Percentiles rank a stretch among this genome's conserved stretches.
Evolutionary conservation across 2,888 invertebrate species (phyloP).

Genomic region (Synergus japonicus): DNA sequence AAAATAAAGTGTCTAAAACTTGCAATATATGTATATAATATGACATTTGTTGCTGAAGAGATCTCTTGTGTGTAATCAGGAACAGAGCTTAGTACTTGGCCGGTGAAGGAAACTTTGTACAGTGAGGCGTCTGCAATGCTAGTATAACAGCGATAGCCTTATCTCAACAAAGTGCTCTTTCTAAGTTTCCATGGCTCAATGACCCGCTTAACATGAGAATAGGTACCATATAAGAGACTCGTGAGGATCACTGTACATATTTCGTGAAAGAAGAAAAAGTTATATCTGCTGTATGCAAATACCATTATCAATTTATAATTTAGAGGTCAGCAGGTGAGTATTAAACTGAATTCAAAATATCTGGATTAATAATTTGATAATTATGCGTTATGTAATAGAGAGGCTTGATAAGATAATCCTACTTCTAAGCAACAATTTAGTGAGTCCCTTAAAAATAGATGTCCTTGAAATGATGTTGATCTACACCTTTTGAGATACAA

Average conservation of each 20-base stretch:
- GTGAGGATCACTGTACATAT: constrained; percentile 15
- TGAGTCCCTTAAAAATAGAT: no score
- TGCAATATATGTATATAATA: background rate
- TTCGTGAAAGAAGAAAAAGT: background rate
- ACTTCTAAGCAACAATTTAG: no score
- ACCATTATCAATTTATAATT: background rate
- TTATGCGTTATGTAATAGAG: no score
- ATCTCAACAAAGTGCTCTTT: constrained; percentile 25
- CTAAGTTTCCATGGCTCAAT: constrained; percentile 18
- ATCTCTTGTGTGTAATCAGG: background rate
- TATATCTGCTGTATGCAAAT: background rate
- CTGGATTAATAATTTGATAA: no score
- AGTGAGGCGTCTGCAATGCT: background rate
- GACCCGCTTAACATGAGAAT: constrained; percentile 11
- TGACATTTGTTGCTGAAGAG: background rate
- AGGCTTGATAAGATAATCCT: no score
- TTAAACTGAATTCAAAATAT: background rate
- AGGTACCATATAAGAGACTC: constrained; percentile 8
- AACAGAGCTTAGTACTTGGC: constrained; percentile 4
- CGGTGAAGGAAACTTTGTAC: constrained; percentile 16
- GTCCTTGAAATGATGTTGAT: no score
- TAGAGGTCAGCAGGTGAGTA: background rate
- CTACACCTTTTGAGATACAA: no score
- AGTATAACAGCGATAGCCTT: constrained; percentile 1
- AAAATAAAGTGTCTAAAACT: background rate